Conservation (phyloP, 2,113 vertebrate genomes). For the Corvus cornix region DNA sequence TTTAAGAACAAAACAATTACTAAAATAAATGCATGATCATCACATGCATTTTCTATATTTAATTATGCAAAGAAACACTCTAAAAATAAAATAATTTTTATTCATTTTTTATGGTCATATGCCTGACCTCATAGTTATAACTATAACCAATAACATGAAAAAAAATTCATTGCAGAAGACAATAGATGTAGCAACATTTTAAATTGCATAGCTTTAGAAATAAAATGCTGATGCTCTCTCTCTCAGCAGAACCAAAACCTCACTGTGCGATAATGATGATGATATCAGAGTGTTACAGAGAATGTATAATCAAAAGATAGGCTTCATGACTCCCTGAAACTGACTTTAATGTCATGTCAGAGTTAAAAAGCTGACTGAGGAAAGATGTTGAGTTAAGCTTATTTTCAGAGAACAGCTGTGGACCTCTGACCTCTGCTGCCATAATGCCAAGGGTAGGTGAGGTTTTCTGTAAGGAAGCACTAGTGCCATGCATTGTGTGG, state of each 20-base stretch:
- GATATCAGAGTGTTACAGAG: constrained; percentile 1
- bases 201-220: not conserved
- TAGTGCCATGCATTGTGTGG: not conserved
- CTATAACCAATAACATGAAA: not conserved
- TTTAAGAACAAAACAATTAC: not conserved
- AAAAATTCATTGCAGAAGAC: not conserved
- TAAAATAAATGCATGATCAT: not conserved
- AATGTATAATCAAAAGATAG: not conserved
- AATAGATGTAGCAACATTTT: not conserved
- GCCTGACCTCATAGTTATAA: not conserved
- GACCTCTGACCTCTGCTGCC: not conserved
- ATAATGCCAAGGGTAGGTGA: not conserved
- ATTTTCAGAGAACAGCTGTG: not conserved
- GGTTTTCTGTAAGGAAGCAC: not conserved
- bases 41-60: not conserved
- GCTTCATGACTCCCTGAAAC: not conserved
- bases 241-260: not conserved
- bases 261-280: not conserved
- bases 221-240: not conserved
- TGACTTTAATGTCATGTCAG: not conserved
- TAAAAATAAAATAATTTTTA: not conserved
- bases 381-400: constrained; percentile 3
- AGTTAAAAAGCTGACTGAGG: not conserved
- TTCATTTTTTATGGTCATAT: not conserved
- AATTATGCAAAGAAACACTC: not conserved